phyloP scores from a whole-genome alignment of 2,888 invertebrate genomes.

The Eudasyphora cyanicolor region DNA sequence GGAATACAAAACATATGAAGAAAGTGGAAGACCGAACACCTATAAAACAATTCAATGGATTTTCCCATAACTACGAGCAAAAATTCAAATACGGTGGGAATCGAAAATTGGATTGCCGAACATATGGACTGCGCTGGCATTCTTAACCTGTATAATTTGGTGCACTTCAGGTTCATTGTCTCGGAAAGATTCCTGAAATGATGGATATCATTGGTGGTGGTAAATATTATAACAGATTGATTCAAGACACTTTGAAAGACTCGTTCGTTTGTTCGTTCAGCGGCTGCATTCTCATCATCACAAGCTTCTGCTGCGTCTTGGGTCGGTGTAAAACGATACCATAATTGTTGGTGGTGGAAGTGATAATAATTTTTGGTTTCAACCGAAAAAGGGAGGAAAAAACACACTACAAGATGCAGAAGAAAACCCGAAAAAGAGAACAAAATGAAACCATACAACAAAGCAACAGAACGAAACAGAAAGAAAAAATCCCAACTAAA shows the following conservation, averaged over 20 bases:
- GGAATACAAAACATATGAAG: too few relatives aligned
- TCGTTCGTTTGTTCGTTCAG: too few relatives aligned
- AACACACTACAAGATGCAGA: neutral
- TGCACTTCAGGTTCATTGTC: neutral
- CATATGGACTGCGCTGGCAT: too few relatives aligned
- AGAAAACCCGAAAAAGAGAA: neutral
- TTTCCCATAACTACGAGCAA: too few relatives aligned
- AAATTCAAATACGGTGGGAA: too few relatives aligned
- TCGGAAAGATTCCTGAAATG: neutral
- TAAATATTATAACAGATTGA: slow-evolving; percentile 15
- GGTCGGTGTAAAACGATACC: slow-evolving; percentile 15
- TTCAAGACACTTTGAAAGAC: neutral
- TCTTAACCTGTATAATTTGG: neutral
- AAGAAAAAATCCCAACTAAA: slow-evolving; percentile 2
- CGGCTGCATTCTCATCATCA: neutral
- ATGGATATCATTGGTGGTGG: neutral
- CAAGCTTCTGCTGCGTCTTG: neutral
- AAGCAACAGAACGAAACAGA: neutral
- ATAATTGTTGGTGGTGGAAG: slow-evolving; percentile 35
- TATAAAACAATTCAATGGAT: too few relatives aligned
- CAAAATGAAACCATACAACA: slow-evolving; percentile 20
- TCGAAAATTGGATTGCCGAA: too few relatives aligned
- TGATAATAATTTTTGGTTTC: slow-evolving; percentile 31
- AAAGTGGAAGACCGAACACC: too few relatives aligned
- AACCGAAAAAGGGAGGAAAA: neutral